A percentile compares a stretch with the other conserved stretches of the same genome.
Conservation (phyloP, 2,797 vertebrate genomes). For the Lacerta bilineata region DNA sequence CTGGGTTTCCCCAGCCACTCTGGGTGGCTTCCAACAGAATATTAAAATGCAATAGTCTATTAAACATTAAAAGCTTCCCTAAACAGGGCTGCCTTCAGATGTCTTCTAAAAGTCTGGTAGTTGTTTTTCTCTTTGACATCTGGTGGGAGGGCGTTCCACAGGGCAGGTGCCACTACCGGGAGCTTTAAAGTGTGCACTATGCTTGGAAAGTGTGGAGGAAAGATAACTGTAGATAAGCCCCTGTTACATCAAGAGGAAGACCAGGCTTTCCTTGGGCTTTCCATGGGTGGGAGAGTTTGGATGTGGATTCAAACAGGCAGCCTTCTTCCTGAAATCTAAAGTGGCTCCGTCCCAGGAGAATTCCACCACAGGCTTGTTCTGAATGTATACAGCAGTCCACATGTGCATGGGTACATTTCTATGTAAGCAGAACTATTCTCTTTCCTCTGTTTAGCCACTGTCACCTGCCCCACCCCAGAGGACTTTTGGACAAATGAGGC, state of each 20-base stretch:
- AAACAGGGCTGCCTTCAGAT: too few relatives aligned
- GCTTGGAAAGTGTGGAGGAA: too few relatives aligned
- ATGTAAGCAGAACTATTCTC: background rate
- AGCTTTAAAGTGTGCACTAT: too few relatives aligned
- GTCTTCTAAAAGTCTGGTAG: too few relatives aligned
- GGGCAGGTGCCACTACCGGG: too few relatives aligned
- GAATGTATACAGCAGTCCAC: background rate
- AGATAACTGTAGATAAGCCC: too few relatives aligned
- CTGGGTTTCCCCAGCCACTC: too few relatives aligned
- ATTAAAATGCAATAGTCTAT: too few relatives aligned
- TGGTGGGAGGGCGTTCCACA: too few relatives aligned
- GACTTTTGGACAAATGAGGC: conserved; percentile 27
- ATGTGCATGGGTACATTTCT: background rate
- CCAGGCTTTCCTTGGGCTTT: background rate
- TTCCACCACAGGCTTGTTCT: background rate
- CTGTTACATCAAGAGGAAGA: background rate
- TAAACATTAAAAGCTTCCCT: too few relatives aligned
- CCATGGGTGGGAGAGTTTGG: background rate
- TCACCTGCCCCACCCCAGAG: background rate
- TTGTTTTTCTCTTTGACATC: too few relatives aligned
- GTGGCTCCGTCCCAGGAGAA: background rate
- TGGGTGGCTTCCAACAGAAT: too few relatives aligned
- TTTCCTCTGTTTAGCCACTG: conserved; percentile 6
- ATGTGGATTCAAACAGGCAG: background rate
- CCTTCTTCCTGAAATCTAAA: background rate